Conservation (phyloP, 2,113 vertebrate species). For the Mungos mungo region DNA sequence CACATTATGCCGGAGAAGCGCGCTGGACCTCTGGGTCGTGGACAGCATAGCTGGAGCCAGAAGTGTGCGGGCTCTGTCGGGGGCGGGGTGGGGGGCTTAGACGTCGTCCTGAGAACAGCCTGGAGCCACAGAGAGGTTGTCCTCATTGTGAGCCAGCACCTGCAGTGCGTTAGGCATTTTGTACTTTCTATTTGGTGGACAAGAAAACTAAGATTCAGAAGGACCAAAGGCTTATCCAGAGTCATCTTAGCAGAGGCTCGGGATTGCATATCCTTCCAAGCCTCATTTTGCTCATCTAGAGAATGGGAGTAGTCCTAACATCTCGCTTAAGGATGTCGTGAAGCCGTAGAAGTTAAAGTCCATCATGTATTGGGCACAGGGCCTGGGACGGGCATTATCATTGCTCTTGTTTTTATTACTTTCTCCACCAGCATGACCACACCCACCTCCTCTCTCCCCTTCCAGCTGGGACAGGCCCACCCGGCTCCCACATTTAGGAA, state of each 20-base stretch:
- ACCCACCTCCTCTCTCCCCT: not conserved
- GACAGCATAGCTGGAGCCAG: not conserved
- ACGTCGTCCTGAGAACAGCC: not conserved
- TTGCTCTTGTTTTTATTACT: not conserved
- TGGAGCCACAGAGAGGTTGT: not conserved
- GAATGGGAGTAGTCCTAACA: not conserved
- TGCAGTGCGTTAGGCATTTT: not conserved
- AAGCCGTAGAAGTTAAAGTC: not conserved
- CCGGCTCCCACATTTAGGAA: not conserved
- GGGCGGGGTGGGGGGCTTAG: not conserved
- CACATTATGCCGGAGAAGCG: not conserved
- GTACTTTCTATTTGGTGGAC: not conserved
- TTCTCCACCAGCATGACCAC: not conserved
- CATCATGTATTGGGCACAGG: not conserved
- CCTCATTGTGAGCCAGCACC: not conserved
- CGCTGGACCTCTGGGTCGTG: not conserved
- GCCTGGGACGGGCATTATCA: too few relatives aligned
- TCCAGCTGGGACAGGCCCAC: not conserved
- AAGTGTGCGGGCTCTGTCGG: not conserved
- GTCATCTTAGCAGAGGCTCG: not conserved
- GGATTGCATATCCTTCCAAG: not conserved
- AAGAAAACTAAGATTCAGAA: not conserved
- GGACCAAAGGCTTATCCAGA: not conserved
- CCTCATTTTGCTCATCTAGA: not conserved
- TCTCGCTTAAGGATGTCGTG: not conserved